Evolutionary conservation across 2,113 vertebrate species (phyloP), one percentile per base, ranked within the genome.

Genomic region (Indicator maculatus): DNA sequence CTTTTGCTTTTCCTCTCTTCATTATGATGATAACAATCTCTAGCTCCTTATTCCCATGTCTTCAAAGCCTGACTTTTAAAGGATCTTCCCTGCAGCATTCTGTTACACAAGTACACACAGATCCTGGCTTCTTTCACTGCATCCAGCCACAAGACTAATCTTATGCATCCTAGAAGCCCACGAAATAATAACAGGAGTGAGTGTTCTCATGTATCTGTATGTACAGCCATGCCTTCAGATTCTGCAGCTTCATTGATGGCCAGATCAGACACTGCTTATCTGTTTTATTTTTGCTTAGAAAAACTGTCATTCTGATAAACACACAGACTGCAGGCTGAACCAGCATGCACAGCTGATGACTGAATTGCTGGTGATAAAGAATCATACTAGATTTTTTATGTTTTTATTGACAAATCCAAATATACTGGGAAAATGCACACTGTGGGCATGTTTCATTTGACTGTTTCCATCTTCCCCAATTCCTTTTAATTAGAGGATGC

Each of bases 401-500:
- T 93, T 87, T 79, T 63, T 87, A 16, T 44, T n/a, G 58, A 72
- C 61, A 94, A 92, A 89, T 87, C 82, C 74, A 93, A 18, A 78
- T 41, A 39, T 4, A 65, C 18, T 55, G 71, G 71, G 55, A 6
- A 93, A 93, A 89, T 1, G 30, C 85, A 87, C 74, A 10, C 67
- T 41, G 89, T 39, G 74, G 93, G 82, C 71, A 75, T 8, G 3
- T 91, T 95, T 76, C 82, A 87, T 89, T 84, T 85, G 63, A 76
- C 63, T 91, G 63, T 89, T 92, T 79, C 87, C 74, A 73, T 69
- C 87, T 44, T 7, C 56, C n/a, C 5, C 2, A 0, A 55, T 59
- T 82, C 21, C 87, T 94, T 96, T 88, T 91, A 96, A 94, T 94
- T 89, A 91, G n/a, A n/a, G 71, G 55, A 92, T 72, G 74, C 63